These are phyloP conservation scores for Sternarchorhynchus goeldii DNA, from an alignment of 2,797 vertebrate genomes.

Conservation along the genomic window DNA sequence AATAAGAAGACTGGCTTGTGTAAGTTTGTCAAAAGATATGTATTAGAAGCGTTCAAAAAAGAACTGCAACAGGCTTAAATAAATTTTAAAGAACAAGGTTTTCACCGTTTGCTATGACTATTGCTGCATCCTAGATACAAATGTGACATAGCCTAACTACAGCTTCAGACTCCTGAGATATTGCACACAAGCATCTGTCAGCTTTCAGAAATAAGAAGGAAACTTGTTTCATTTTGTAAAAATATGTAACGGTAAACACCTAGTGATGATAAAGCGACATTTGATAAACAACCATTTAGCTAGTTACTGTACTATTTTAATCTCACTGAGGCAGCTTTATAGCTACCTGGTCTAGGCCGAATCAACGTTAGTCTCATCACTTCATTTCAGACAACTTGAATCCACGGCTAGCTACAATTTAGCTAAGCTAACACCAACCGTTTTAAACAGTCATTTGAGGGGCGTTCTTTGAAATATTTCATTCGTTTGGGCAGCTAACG, in stretches of 20 bases:
- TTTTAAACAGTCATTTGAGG: not conserved
- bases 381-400: not conserved
- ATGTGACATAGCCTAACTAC: not conserved
- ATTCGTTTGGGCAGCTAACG: not conserved
- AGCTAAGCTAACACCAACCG: not conserved
- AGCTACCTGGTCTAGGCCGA: slow-evolving; percentile 21
- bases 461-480: not conserved
- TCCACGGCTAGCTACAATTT: not conserved
- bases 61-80: not conserved
- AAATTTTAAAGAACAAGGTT: not conserved
- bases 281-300: not conserved
- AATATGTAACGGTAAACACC: slow-evolving; percentile 3
- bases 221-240: slow-evolving; percentile 13
- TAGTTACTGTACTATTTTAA: not conserved
- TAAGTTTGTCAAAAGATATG: slow-evolving; percentile 19
- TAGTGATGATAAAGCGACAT: not conserved
- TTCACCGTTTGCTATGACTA: not conserved
- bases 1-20: not conserved
- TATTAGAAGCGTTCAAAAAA: not conserved
- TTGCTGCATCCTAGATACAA: slow-evolving; percentile 19
- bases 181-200: slow-evolving; percentile 18
- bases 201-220: slow-evolving; percentile 29
- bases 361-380: slow-evolving; percentile 6
- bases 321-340: not conserved
- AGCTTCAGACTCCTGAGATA: slow-evolving; percentile 46